These are phyloP conservation scores for Pituophis catenifer DNA, from an alignment of 2,113 vertebrate genomes.

Conservation along the genomic window DNA sequence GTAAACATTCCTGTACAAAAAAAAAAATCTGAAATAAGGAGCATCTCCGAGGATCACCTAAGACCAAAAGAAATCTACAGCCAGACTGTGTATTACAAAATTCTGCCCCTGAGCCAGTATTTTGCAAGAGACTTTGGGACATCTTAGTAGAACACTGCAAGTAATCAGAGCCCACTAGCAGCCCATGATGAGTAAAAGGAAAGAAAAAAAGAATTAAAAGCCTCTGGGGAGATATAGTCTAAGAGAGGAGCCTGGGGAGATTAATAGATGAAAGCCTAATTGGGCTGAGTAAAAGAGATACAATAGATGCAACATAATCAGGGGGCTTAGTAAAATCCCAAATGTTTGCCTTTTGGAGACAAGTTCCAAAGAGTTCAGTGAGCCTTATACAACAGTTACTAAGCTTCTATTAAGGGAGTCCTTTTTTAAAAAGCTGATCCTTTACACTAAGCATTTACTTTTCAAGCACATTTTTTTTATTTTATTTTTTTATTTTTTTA, in stretches of 20 bases:
- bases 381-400: neutral
- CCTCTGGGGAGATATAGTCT: neutral
- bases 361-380: neutral
- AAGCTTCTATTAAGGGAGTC: neutral
- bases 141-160: neutral
- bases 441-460: neutral
- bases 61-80: neutral
- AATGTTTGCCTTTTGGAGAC: neutral
- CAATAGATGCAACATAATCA: neutral
- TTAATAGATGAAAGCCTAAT: neutral
- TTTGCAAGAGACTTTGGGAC: neutral
- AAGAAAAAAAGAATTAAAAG: conserved; percentile 4
- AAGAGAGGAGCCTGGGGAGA: neutral
- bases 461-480: neutral
- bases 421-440: neutral
- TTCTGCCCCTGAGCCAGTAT: neutral
- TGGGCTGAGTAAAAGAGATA: neutral
- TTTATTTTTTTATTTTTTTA: neutral
- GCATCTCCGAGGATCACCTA: neutral
- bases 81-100: neutral
- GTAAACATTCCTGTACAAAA: neutral
- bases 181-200: neutral
- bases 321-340: neutral
- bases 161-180: neutral
- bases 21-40: neutral